Conservation (phyloP, 2,113 vertebrate species). For the Paratilapia polleni region DNA sequence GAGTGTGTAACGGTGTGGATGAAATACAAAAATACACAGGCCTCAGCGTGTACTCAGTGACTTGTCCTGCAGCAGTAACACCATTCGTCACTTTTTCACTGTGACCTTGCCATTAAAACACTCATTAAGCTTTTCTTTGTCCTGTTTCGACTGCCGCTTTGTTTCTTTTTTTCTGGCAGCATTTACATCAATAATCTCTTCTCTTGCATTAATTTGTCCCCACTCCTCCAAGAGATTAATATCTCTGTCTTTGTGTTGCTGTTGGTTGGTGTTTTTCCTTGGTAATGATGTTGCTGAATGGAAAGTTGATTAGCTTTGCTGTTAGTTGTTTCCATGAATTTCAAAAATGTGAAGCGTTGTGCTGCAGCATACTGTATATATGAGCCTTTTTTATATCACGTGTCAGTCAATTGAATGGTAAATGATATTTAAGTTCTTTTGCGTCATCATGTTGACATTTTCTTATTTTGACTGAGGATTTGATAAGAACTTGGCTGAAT, state of each 20-base stretch:
- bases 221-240: not conserved
- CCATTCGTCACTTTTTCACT: not conserved
- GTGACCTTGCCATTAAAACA: not conserved
- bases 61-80: constrained; percentile 11
- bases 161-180: not conserved
- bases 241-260: constrained; percentile 1
- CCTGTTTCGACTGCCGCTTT: not conserved
- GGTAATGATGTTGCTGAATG: constrained; percentile 19
- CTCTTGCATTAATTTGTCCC: not conserved
- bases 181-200: constrained; percentile 2
- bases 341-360: too few species aligned
- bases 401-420: too few species aligned
- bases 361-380: too few species aligned
- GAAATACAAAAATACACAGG: constrained; percentile 13
- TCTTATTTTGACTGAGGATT: not conserved
- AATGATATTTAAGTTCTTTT: not conserved
- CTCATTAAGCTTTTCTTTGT: not conserved
- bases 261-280: constrained; percentile 12
- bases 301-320: constrained; percentile 20
- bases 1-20: not conserved
- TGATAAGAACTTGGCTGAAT: not conserved
- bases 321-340: not conserved
- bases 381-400: too few species aligned
- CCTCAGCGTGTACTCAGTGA: not conserved
- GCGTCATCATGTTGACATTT: not conserved